A percentile compares a stretch with the other conserved stretches of the same genome.
Conservation (phyloP, 2,888 invertebrate genomes). For the Andrena hattorfiana region DNA sequence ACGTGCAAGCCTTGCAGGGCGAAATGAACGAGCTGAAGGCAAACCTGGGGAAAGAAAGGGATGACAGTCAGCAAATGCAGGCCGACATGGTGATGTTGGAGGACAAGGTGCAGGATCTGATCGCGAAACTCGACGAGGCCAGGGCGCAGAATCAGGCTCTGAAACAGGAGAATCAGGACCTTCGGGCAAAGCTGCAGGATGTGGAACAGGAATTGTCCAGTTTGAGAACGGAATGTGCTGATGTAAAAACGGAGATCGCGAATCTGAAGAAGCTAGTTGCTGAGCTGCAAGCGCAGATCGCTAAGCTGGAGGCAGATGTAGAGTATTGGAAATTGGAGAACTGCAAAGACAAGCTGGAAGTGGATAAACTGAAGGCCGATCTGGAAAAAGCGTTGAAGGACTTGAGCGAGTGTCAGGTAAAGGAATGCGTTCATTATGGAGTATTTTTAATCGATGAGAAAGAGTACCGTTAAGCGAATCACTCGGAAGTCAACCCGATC, state of each 20-base stretch:
- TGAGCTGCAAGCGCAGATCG: conserved; percentile 24
- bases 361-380: conserved; percentile 36
- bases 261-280: conserved; percentile 32
- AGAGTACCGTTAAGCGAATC: too few relatives aligned
- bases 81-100: conserved; percentile 31
- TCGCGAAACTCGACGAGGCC: background rate
- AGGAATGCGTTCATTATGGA: too few relatives aligned
- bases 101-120: conserved; percentile 26
- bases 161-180: conserved; percentile 24
- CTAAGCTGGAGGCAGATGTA: conserved; percentile 27
- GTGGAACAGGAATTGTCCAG: conserved; percentile 3
- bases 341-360: conserved; percentile 32
- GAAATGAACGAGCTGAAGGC: conserved; percentile 42
- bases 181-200: background rate
- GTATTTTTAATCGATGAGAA: too few relatives aligned
- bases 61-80: conserved; percentile 1
- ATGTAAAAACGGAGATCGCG: conserved; percentile 25
- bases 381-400: conserved; percentile 59
- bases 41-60: background rate
- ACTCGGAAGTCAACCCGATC: too few relatives aligned
- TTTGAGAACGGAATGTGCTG: conserved; percentile 4
- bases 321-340: conserved; percentile 46
- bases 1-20: conserved; percentile 46
- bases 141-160: conserved; percentile 19
- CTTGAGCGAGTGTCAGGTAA: conserved; percentile 54